Conservation (phyloP, 2,888 invertebrate species). For the Augochlorella aurata region DNA sequence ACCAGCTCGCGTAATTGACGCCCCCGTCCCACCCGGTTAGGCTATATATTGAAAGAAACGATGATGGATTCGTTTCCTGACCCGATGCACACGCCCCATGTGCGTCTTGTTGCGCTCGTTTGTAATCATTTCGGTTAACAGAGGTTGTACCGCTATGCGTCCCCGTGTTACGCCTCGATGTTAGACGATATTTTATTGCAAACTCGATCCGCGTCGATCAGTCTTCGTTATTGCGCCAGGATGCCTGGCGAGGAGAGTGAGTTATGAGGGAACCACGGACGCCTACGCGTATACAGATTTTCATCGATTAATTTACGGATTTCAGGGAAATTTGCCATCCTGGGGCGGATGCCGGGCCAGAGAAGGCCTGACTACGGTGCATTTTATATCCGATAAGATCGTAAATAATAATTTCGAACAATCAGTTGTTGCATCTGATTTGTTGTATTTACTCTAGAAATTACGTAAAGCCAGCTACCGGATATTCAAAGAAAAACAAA, state of each 20-base stretch:
- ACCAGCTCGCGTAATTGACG: constrained; percentile 38
- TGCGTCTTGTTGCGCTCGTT: constrained; percentile 11
- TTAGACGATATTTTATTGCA: constrained; percentile 6
- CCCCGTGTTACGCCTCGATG: background rate
- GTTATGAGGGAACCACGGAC: constrained; percentile 6
- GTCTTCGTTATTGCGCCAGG: constrained; percentile 11
- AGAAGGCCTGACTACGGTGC: no score
- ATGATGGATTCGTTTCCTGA: constrained; percentile 27
- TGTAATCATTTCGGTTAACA: constrained; percentile 10
- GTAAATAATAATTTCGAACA: no score
- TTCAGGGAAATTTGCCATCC: background rate
- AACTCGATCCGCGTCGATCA: constrained; percentile 10
- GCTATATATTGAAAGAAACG: constrained; percentile 21
- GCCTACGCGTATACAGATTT: background rate
- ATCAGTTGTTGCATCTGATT: no score
- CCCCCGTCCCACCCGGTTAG: background rate
- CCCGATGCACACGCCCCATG: background rate
- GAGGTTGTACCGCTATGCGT: background rate
- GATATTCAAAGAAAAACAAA: no score
- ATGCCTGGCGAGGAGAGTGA: constrained; percentile 9
- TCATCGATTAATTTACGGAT: constrained; percentile 4
- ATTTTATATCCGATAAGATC: no score
- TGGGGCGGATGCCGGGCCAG: background rate
- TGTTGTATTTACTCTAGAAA: no score
- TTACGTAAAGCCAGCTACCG: no score